Evolutionary conservation across 2,113 vertebrate species (phyloP), one percentile per base, ranked within the genome.

Genomic region (Salminus brasiliensis): DNA sequence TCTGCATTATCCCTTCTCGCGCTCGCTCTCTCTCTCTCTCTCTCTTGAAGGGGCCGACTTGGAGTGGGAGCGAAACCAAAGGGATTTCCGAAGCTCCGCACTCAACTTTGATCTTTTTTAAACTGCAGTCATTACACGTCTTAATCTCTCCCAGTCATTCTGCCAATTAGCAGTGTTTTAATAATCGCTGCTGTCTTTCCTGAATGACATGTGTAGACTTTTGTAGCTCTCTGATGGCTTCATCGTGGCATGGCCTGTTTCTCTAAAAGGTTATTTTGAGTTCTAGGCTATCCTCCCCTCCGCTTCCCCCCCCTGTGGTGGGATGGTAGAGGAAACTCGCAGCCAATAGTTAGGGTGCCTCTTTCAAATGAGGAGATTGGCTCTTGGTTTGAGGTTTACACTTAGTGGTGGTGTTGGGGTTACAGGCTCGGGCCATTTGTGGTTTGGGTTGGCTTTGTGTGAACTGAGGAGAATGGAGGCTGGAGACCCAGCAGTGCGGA

Each of bases 21-120:
- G 49, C 52, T 39, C 21, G 10, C 69, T 18, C 66, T 73, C 70
- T 69, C 66, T 70, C 9, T 10, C 49, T 43, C 53, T 41, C 18
- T 13, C 65, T n/a, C 66, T 74, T 72, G 60, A 83, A 76, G 57
- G 73, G 15, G 1, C 13, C 12, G 10, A 53, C 71, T 67, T 29
- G 18, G 36, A 9, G 27, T 16, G n/a, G 47, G 73, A 63, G 82
- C 57, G 81, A 76, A 78, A 74, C 39, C 11, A 27, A 68, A 59
- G 73, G 34, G 71, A n/a, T 86, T 88, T 72, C 70, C 70, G 80
- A 60, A 80, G 67, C 87, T 81, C 76, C 30, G 39, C 68, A 52
- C 34, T 43, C 79, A 76, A 78, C 83, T 90, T 91, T 90, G 85
- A 90, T 88, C 80, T 82, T 77, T 82, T 77, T 16, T 70, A 88